These are phyloP conservation scores for Mesitornis unicolor DNA, from an alignment of 2,113 vertebrate genomes.

Conservation along the genomic window DNA sequence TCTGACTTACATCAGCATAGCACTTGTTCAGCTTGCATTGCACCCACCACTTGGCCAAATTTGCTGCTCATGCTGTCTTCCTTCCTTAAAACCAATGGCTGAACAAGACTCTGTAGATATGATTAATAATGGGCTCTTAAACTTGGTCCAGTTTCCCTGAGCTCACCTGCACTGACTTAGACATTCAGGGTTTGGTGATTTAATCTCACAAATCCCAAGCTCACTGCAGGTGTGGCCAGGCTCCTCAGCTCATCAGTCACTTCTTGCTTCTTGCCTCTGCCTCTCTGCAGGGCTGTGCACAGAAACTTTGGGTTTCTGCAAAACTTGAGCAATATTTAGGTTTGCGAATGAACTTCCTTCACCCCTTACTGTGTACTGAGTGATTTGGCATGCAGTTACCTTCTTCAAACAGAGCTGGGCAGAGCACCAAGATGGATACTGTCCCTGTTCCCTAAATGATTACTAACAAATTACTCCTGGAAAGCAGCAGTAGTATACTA, in stretches of 20 bases:
- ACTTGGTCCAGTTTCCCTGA: not conserved
- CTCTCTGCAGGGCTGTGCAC: not conserved
- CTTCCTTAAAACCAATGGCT: not conserved
- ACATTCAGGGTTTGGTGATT: not conserved
- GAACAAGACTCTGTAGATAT: not conserved
- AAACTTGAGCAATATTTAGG: not conserved
- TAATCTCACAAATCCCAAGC: not conserved
- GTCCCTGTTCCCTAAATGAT: not conserved
- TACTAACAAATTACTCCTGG: not conserved
- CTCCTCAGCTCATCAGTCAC: not conserved
- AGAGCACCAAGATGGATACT: not conserved
- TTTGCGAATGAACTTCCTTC: not conserved
- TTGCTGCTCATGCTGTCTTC: not conserved
- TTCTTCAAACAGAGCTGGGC: not conserved
- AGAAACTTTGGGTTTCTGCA: not conserved
- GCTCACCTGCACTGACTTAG: not conserved
- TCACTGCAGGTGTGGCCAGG: not conserved
- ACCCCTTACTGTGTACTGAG: not conserved
- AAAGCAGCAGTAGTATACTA: not conserved
- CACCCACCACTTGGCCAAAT: not conserved
- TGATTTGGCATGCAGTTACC: not conserved
- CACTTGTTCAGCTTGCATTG: not conserved
- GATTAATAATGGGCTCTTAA: not conserved
- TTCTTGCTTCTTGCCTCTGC: not conserved
- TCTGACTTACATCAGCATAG: not conserved